These are phyloP conservation scores for Helicolenus hilgendorfi DNA, from an alignment of 2,797 vertebrate species.

Conservation along the genomic window DNA sequence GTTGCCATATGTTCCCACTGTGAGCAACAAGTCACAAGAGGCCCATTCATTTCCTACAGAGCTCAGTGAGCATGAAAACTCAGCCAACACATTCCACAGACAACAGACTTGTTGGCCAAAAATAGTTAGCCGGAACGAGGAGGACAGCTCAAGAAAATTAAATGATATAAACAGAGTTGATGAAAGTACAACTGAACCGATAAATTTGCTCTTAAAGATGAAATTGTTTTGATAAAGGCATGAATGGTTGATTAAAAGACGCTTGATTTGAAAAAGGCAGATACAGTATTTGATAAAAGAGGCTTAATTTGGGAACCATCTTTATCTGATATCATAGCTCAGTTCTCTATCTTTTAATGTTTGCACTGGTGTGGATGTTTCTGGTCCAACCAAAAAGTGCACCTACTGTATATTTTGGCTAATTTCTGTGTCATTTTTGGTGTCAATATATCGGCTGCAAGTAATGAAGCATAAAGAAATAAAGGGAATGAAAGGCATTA, in stretches of 20 bases:
- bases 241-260: background rate
- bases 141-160: background rate
- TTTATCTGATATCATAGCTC: background rate
- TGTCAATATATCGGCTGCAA: too few relatives aligned
- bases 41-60: constrained; percentile 33
- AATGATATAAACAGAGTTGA: constrained; percentile 9
- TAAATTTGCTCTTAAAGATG: background rate
- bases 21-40: constrained; percentile 43
- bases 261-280: background rate
- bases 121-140: background rate
- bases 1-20: constrained; percentile 49
- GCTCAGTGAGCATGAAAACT: constrained; percentile 14
- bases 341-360: background rate
- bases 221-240: background rate
- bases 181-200: constrained; percentile 18
- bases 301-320: background rate
- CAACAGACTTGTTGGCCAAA: constrained; percentile 21
- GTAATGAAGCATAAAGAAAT: too few relatives aligned
- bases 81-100: constrained; percentile 21
- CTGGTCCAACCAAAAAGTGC: too few relatives aligned
- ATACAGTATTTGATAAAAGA: background rate
- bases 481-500: too few relatives aligned
- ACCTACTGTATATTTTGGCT: too few relatives aligned
- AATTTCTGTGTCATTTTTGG: too few relatives aligned
- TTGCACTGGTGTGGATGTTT: background rate